Percentiles rank a stretch among this genome's conserved stretches.
Conservation (phyloP, 2,113 vertebrate species). For the Oreochromis tanganicae region DNA sequence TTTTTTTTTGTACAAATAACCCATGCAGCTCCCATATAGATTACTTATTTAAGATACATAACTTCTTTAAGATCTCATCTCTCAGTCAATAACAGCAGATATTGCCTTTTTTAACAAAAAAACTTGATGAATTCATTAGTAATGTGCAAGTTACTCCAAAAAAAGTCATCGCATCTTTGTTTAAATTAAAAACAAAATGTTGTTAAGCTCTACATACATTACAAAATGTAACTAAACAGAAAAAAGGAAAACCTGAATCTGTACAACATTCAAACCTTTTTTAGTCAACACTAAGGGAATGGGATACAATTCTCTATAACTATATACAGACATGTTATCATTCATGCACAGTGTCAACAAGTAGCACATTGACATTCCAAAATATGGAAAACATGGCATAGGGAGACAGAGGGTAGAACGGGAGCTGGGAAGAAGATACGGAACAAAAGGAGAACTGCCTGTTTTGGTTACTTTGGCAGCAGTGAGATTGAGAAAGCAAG, state of each 20-base stretch:
- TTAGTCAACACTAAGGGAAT: conserved; percentile 59
- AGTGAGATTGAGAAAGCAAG: conserved; percentile 18
- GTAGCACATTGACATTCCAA: conserved; percentile 80
- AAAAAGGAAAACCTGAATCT: conserved; percentile 57
- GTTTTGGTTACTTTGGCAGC: conserved; percentile 43
- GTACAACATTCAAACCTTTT: conserved; percentile 70
- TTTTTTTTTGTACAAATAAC: conserved; percentile 62
- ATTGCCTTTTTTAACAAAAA: conserved; percentile 71
- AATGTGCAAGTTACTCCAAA: conserved; percentile 67
- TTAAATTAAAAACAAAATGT: conserved; percentile 39
- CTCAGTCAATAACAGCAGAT: conserved; percentile 75
- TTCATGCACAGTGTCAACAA: conserved; percentile 81
- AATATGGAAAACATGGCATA: conserved; percentile 63
- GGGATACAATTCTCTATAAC: conserved; percentile 69
- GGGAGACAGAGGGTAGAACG: not conserved
- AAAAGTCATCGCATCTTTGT: conserved; percentile 1
- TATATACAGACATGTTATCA: conserved; percentile 80
- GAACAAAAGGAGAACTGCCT: conserved; percentile 19
- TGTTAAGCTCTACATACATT: conserved; percentile 27
- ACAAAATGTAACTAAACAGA: conserved; percentile 21
- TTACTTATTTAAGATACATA: conserved; percentile 63
- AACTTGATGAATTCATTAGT: conserved; percentile 16
- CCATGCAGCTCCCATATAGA: conserved; percentile 65
- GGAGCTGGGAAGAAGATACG: not conserved
- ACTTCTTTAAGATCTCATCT: conserved; percentile 51